Evolutionary conservation across 2,113 vertebrate genomes (phyloP), one percentile per base, ranked within the genome.

Genomic region (Hassar affinis): DNA sequence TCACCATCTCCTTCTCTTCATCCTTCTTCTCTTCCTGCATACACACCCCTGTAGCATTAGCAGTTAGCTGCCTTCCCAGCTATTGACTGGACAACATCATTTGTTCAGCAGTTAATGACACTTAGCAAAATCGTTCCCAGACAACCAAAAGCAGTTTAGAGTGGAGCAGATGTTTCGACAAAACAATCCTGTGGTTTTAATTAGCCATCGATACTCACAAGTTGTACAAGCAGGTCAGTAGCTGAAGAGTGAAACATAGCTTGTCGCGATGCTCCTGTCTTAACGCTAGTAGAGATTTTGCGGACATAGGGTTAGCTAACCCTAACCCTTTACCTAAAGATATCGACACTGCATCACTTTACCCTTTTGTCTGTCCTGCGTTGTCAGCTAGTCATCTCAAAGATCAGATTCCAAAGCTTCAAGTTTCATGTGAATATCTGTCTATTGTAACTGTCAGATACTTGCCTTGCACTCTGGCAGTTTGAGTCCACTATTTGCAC

Each of bases 31-130:
- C 68, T 69, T 45, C 11, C 68, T 71, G 17, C 27, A 18, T 7
- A 38, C 64, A 74, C 49, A 64, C 51, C 57, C 81, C 77, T 76
- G 74, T 71, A 82, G 89, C 85, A 86, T 81, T 74, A 71, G 22
- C 68, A 25, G 9, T 69, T 71, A 47, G 11, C 64, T 80, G 56
- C 51, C 33, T 90, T 91, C 89, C 84, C 86, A 83, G 82, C 80
- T 77, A 87, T 83, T 91, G 90, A 93, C 88, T 83, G 61, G 77
- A 84, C 85, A 84, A 77, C 86, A 80, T 74, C 77, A 74, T 91
- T 90, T 92, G 90, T 92, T 92, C 88, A 90, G 86, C 84, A 76
- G 88, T 91, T 92, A 91, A 92, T 91, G 91, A 89, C 89, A 92
- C 89, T 92, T 88, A 92, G 81, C 85, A 64, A 86, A 88, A 91